Evolutionary conservation across 2,797 vertebrate species (phyloP).

Genomic region (Neopelma chrysocephalum): DNA sequence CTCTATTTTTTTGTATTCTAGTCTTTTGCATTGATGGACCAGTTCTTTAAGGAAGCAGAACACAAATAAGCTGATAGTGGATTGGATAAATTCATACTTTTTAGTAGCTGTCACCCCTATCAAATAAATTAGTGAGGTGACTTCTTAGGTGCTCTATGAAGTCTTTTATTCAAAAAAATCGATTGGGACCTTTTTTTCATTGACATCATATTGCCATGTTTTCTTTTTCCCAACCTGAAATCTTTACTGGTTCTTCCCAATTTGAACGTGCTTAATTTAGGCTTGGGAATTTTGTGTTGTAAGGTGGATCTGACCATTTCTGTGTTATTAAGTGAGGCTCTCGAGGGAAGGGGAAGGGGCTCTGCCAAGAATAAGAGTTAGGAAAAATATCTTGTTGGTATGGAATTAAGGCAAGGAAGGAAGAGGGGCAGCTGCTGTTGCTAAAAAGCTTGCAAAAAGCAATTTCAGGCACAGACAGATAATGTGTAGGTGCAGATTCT

Average conservation of each 20-base stretch:
- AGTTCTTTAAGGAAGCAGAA: neutral
- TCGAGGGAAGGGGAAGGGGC: neutral
- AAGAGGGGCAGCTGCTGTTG: neutral
- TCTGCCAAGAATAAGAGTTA: neutral
- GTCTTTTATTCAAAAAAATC: neutral
- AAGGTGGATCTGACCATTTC: neutral
- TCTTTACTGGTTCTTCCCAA: neutral
- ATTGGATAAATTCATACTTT: neutral
- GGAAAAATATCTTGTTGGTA: neutral
- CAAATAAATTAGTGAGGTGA: neutral
- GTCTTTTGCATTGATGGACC: neutral
- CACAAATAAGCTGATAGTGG: neutral
- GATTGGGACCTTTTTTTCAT: neutral
- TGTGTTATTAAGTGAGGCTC: neutral
- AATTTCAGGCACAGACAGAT: neutral
- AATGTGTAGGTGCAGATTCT: neutral
- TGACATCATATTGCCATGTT: neutral
- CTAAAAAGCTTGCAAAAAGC: neutral
- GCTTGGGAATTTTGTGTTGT: neutral
- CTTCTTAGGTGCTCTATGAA: neutral
- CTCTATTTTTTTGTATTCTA: neutral
- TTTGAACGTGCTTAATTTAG: neutral
- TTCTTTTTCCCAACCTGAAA: neutral
- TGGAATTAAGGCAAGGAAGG: neutral
- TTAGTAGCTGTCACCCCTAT: neutral